Evolutionary conservation across 2,888 invertebrate genomes (phyloP), one percentile per base, ranked within the genome.

Genomic region (Drosophila austrosaltans): DNA sequence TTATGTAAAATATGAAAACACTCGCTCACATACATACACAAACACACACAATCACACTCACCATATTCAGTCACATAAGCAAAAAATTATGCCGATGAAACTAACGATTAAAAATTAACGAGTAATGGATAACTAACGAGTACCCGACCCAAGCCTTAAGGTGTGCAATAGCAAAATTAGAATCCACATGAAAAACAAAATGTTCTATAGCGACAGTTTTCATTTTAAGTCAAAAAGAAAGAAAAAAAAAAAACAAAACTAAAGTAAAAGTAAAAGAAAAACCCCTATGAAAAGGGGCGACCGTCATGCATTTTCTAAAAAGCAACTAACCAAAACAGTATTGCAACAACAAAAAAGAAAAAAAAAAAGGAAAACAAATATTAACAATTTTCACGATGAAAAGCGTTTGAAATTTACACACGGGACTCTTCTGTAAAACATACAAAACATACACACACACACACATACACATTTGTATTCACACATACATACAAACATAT

Each of bases 1-100:
- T 79, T 82, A 64, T 87, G 82, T 84, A 82, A 84, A 79, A 77
- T 84, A 82, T 59, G 79, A 63, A 66, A 70, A 66, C 42, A 72
- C 32, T 61, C 42, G 39, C 39, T 58, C 62, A 69, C 1, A 69
- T 22, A 53, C 10, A 59, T 8, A 40, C 59, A 59, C 48, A 25
- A 25, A 71, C 61, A 42, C 16, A 72, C 61, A 61, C 32, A 69
- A 59, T 32, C 16, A 61, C 61, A 61, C 61, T 61, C 54, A 67
- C 22, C 48, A 12, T 12, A 48, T 48, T 48, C 48, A 48, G 10
- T 22, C 22, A 16, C 22, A 48, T 10, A 22, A 10, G 22, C 22
- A 25, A 48, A 48, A 25, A 25, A 25, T 42, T 40, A 40, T n/a
- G 1, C 36, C 36, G 40, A n/a, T 3, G 16, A 44, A 25, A 48